Evolutionary conservation across 1,140 invertebrate genomes (phyloP).

Genomic region (Euglossa dilemma): DNA sequence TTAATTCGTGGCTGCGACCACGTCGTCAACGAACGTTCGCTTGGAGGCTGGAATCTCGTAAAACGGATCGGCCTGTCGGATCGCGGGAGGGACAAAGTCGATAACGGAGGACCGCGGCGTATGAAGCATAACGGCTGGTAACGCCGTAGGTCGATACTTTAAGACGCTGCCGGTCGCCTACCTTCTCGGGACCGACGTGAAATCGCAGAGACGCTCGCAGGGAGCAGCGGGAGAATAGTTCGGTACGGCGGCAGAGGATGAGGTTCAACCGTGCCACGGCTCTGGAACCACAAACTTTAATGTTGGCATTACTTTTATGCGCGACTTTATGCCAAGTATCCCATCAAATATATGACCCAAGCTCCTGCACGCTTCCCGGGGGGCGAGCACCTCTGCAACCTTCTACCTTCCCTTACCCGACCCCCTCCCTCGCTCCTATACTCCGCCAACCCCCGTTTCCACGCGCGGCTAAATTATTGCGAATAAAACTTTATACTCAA

Average conservation of each 20-base stretch:
- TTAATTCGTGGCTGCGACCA: neutral
- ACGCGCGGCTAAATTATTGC: conserved; percentile 80
- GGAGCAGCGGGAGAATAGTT: conserved; percentile 33
- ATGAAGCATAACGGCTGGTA: conserved; percentile 1
- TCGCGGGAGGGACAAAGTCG: neutral
- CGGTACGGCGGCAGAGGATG: conserved; percentile 40
- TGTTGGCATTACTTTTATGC: conserved; percentile 83
- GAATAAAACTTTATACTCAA: conserved; percentile 83
- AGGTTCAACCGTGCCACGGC: conserved; percentile 57
- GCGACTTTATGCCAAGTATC: conserved; percentile 83
- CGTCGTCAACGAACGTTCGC: no score
- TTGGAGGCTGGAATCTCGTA: neutral
- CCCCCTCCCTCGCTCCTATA: conserved; percentile 29
- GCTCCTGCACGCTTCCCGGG: conserved; percentile 66
- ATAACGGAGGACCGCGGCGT: neutral
- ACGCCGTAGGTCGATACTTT: conserved; percentile 32
- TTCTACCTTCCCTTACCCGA: neutral
- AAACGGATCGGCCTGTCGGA: neutral
- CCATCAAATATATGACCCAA: conserved; percentile 82
- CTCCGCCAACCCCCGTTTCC: conserved; percentile 34
- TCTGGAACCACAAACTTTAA: conserved; percentile 83
- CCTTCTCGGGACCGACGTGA: conserved; percentile 42
- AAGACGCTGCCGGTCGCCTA: conserved; percentile 4
- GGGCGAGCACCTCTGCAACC: conserved; percentile 35
- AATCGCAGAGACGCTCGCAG: conserved; percentile 45